Evolutionary conservation across 2,888 invertebrate species (phyloP).

Genomic region (Spialia ferax): DNA sequence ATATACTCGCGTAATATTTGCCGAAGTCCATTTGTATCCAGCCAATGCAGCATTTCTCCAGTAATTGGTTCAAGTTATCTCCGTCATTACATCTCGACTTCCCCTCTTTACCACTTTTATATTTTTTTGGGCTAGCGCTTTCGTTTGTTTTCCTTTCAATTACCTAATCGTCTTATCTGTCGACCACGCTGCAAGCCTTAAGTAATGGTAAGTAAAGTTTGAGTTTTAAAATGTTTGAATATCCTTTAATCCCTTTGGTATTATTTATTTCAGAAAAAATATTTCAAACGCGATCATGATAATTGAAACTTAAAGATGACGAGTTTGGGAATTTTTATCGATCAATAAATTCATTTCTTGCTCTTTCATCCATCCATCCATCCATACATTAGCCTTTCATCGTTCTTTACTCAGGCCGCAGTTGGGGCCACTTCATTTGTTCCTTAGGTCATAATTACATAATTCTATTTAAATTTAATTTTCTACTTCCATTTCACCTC

Average conservation of each 20-base stretch:
- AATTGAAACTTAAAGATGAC: too few relatives aligned
- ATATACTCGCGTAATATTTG: conserved; percentile 34
- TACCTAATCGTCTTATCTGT: conserved; percentile 63
- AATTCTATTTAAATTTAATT: too few relatives aligned
- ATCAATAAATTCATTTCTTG: too few relatives aligned
- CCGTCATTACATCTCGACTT: conserved; percentile 83
- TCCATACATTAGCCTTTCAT: too few relatives aligned
- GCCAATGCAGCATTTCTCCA: conserved; percentile 80
- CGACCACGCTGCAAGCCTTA: conserved; percentile 11
- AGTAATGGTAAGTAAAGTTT: neutral
- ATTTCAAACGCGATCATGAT: too few relatives aligned
- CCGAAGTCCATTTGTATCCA: conserved; percentile 73
- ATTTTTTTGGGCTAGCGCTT: conserved; percentile 70
- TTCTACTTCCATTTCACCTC: neutral
- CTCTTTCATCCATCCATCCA: too few relatives aligned
- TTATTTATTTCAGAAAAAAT: too few relatives aligned
- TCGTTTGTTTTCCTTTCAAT: conserved; percentile 84
- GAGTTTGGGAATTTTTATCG: too few relatives aligned
- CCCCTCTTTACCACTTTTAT: conserved; percentile 75
- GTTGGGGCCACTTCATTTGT: too few relatives aligned
- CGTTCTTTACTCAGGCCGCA: too few relatives aligned
- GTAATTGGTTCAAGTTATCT: conserved; percentile 86
- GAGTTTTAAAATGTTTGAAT: neutral
- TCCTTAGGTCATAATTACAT: too few relatives aligned
- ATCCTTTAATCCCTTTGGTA: neutral